Evolutionary conservation across 2,113 vertebrate species (phyloP).

Genomic region (Phalacrocorax carbo): DNA sequence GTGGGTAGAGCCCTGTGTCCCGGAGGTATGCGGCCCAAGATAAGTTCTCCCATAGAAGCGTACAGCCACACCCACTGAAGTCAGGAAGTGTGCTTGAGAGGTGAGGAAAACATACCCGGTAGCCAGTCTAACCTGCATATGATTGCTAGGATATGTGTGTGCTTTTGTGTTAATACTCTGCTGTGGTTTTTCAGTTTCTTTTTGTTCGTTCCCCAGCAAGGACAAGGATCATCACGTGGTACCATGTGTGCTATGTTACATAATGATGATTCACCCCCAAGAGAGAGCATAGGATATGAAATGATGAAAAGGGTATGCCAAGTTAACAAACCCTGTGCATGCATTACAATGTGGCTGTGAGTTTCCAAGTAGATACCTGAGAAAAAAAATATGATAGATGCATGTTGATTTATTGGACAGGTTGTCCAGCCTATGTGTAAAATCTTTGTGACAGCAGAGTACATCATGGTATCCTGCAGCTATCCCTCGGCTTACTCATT

Average conservation of each 20-base stretch:
- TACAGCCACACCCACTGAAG: background rate
- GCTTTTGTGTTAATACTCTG: background rate
- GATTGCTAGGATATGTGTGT: background rate
- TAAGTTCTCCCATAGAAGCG: too few relatives aligned
- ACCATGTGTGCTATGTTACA: background rate
- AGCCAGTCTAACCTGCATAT: background rate
- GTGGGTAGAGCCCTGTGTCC: too few relatives aligned
- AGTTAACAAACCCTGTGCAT: slow-evolving; percentile 21
- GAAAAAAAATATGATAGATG: slow-evolving; percentile 6
- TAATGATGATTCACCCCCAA: background rate
- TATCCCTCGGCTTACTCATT: slow-evolving; percentile 38
- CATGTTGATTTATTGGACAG: slow-evolving; percentile 61
- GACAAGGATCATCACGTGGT: background rate
- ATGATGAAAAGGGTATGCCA: slow-evolving; percentile 34
- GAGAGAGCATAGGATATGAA: background rate
- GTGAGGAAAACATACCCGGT: background rate
- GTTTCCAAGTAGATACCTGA: slow-evolving; percentile 11
- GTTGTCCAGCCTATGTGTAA: slow-evolving; percentile 58
- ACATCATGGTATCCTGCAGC: slow-evolving; percentile 43
- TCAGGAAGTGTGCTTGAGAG: background rate
- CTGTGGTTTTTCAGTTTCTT: background rate
- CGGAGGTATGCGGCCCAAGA: too few relatives aligned
- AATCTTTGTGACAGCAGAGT: slow-evolving; percentile 70
- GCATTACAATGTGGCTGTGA: slow-evolving; percentile 26
- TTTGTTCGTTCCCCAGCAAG: background rate